Percentiles rank a stretch among this genome's conserved stretches.
Conservation (phyloP, 1,140 invertebrate genomes). For the Drosophila lini region DNA sequence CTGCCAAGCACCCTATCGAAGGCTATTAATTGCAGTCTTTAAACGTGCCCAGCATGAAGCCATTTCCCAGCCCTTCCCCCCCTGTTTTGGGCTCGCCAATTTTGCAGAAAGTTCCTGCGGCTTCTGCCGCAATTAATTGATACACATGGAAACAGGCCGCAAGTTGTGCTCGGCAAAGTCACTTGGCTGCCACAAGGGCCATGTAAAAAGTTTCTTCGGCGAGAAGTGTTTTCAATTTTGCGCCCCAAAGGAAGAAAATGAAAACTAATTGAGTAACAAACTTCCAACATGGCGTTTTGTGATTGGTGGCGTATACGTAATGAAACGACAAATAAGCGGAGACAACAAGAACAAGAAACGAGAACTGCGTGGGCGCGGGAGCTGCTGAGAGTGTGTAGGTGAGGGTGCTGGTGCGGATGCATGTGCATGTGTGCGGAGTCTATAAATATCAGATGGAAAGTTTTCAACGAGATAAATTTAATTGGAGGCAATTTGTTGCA, state of each 20-base stretch:
- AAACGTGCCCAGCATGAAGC: slow-evolving; percentile 49
- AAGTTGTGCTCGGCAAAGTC: slow-evolving; percentile 72
- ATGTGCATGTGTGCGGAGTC: slow-evolving; percentile 49
- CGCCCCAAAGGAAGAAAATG: slow-evolving; percentile 63
- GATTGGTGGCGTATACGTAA: slow-evolving; percentile 80
- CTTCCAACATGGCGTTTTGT: slow-evolving; percentile 75
- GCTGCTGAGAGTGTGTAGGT: not conserved
- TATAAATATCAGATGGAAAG: slow-evolving; percentile 83
- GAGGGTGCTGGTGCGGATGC: not conserved
- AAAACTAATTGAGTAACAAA: slow-evolving; percentile 83
- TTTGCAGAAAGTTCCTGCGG: slow-evolving; percentile 69
- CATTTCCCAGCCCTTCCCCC: not conserved
- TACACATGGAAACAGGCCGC: slow-evolving; percentile 73
- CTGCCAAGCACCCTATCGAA: not conserved
- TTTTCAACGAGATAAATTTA: slow-evolving; percentile 84
- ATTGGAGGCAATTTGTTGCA: slow-evolving; percentile 83
- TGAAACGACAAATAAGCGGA: slow-evolving; percentile 75
- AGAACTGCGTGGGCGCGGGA: slow-evolving; percentile 9
- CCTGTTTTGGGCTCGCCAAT: slow-evolving; percentile 20
- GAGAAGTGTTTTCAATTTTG: slow-evolving; percentile 78
- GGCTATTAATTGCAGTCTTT: slow-evolving; percentile 58
- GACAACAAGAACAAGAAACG: slow-evolving; percentile 50
- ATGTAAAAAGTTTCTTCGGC: slow-evolving; percentile 69
- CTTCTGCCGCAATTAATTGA: slow-evolving; percentile 78
- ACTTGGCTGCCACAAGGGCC: slow-evolving; percentile 57